Evolutionary conservation across 1,140 invertebrate species (phyloP), one percentile per base, ranked within the genome.

Genomic region (Batillaria attramentaria): DNA sequence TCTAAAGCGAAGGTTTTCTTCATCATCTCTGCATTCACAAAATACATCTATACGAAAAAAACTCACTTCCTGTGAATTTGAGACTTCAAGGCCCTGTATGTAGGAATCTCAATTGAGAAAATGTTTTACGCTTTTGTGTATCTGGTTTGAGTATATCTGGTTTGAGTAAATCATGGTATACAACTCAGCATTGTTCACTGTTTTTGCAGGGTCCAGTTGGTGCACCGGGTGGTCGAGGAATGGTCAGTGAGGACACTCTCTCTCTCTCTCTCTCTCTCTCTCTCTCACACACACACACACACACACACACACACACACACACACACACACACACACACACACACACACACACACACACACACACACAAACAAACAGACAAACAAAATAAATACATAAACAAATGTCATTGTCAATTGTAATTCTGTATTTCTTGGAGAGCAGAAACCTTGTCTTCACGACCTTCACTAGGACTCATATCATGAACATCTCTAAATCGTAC

Each of bases 301-400:
- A 60, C 54, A 28, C 54, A 60, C 54, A 28, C 54, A 60, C 54
- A 28, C 54, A 60, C 54, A 28, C 54, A 60, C 54, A 28, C 54
- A 60, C 5, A 20, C 54, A 60, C 54, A 60, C 54, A 60, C 54
- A 60, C 54, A 60, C 54, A 60, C 54, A 60, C 54, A 60, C 54
- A 60, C 54, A 60, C 54, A 60, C 54, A 60, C 54, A 60, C 54
- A 60, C 54, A 60, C 54, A 20, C 54, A 60, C 57, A 60, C 57
- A 4, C 57, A 3, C 57, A 60, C 57, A 60, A 6, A 24, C 24
- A 60, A 6, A 60, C 10, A 24, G 24, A 50, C 24, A n/a, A n/a
- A n/a, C n/a, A n/a, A n/a, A n/a, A n/a, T n/a, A n/a, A n/a, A n/a
- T n/a, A n/a, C n/a, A n/a, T n/a, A n/a, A n/a, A n/a, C n/a, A n/a